phyloP scores from a whole-genome alignment of 1,140 invertebrate genomes.

The Sitobion miscanthi region DNA sequence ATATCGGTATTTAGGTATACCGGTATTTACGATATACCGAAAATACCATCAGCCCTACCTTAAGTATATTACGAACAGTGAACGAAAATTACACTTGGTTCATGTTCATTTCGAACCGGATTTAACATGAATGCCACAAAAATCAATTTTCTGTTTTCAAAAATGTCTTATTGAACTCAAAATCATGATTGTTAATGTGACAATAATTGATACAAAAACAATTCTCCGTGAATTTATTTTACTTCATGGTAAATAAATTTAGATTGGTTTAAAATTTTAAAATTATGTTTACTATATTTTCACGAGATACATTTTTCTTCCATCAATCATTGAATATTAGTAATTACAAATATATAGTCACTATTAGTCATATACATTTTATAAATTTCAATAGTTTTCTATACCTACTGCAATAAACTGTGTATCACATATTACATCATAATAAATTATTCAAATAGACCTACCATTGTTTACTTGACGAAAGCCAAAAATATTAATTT shows the following conservation, averaged over 20 bases:
- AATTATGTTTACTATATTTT: not conserved
- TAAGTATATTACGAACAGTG: not conserved
- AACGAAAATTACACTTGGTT: not conserved
- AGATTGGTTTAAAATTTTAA: not conserved
- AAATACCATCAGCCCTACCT: too few relatives aligned
- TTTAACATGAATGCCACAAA: not conserved
- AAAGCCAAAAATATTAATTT: not conserved
- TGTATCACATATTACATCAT: not conserved
- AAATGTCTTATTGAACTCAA: not conserved
- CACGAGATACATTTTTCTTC: not conserved
- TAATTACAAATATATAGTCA: not conserved
- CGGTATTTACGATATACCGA: too few relatives aligned
- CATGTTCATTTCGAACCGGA: not conserved
- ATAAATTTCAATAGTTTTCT: not conserved
- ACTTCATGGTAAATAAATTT: not conserved
- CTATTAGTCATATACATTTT: not conserved
- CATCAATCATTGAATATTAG: not conserved
- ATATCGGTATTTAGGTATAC: too few relatives aligned
- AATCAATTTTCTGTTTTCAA: not conserved
- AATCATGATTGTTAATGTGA: not conserved
- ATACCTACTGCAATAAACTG: not conserved
- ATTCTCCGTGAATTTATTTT: not conserved
- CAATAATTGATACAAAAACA: not conserved
- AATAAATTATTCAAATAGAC: not conserved
- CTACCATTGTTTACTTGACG: too few relatives aligned